phyloP scores from a whole-genome alignment of 1,140 invertebrate genomes.

The Leptinotarsa texana region DNA sequence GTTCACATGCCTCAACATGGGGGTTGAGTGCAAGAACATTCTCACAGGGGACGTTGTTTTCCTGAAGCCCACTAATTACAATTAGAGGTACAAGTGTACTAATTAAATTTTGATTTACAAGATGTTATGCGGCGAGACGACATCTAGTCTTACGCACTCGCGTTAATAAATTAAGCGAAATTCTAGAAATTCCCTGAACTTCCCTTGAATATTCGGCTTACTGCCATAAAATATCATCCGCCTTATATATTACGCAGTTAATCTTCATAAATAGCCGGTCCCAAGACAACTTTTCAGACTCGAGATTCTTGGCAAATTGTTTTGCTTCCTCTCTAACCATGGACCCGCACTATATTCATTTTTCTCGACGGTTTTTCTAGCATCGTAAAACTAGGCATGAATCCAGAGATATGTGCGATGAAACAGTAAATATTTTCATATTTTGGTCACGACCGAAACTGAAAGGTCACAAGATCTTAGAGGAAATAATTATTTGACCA shows the following conservation, averaged over 20 bases:
- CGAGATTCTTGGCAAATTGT: constrained; percentile 35
- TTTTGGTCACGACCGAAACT: too few relatives aligned
- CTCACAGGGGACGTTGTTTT: too few relatives aligned
- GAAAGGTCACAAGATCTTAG: too few relatives aligned
- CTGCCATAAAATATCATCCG: constrained; percentile 38
- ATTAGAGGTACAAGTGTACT: not conserved
- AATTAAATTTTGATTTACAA: constrained; percentile 30
- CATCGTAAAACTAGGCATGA: not conserved
- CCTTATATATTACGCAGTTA: constrained; percentile 39
- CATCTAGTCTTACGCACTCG: constrained; percentile 39
- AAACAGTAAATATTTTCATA: too few relatives aligned
- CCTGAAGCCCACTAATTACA: not conserved
- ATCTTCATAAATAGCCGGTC: constrained; percentile 37
- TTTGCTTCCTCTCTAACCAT: constrained; percentile 16
- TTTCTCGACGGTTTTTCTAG: not conserved
- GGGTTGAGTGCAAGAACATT: too few relatives aligned
- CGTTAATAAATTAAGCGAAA: constrained; percentile 35
- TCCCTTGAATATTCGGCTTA: constrained; percentile 31
- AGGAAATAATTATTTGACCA: too few relatives aligned
- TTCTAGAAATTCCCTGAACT: constrained; percentile 39
- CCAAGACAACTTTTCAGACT: constrained; percentile 33
- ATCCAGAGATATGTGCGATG: too few relatives aligned
- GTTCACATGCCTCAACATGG: too few relatives aligned
- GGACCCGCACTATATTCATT: constrained; percentile 10
- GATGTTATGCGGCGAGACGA: constrained; percentile 33